Conservation (phyloP, 2,888 invertebrate species). For the Agriopis aurantiaria region DNA sequence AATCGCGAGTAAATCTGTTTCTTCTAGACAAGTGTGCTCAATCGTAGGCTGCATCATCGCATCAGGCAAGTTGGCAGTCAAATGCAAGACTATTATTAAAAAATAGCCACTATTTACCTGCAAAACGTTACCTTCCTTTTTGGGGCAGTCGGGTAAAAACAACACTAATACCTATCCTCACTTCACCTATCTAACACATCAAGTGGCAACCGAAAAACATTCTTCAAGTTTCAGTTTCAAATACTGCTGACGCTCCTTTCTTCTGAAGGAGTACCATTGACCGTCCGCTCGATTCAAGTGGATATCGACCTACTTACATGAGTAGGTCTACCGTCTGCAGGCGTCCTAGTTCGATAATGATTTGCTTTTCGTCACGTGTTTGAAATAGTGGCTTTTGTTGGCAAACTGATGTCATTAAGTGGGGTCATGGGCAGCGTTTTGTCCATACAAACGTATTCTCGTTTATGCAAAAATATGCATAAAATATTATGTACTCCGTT, state of each 20-base stretch:
- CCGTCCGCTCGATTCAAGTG: conserved; percentile 25
- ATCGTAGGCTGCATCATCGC: background rate
- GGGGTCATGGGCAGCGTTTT: too few relatives aligned
- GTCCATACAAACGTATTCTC: too few relatives aligned
- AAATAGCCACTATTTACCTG: too few relatives aligned
- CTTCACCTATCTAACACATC: background rate
- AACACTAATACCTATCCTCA: too few relatives aligned
- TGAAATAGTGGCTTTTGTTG: conserved; percentile 1
- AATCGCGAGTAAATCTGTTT: too few relatives aligned
- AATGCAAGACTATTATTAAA: too few relatives aligned
- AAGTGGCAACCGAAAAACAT: conserved; percentile 31
- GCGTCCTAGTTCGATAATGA: conserved; percentile 15
- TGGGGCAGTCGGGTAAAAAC: too few relatives aligned
- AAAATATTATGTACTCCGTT: too few relatives aligned
- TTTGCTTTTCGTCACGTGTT: conserved; percentile 10
- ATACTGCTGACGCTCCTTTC: conserved; percentile 35
- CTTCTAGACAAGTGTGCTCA: too few relatives aligned
- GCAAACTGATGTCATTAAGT: too few relatives aligned
- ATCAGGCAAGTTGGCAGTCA: background rate
- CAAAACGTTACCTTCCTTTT: too few relatives aligned
- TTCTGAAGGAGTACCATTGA: conserved; percentile 27
- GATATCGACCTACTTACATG: conserved; percentile 30
- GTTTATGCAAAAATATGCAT: too few relatives aligned
- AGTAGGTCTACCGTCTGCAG: conserved; percentile 16
- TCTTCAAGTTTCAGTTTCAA: conserved; percentile 17